Conservation (phyloP, 2,113 vertebrate species). For the Protobothrops mucrosquamatus region DNA sequence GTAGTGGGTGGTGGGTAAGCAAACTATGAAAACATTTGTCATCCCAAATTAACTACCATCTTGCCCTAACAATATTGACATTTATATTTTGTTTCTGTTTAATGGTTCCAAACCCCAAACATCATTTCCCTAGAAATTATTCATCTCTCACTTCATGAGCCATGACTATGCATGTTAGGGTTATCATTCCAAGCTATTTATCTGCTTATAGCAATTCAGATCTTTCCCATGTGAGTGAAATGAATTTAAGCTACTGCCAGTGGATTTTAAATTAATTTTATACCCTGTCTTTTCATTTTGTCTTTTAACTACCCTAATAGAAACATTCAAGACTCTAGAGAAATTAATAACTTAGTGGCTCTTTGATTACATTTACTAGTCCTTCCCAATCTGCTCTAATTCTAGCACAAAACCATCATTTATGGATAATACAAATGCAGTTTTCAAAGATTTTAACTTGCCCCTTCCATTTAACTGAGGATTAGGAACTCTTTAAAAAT, state of each 20-base stretch:
- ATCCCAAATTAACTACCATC: no score
- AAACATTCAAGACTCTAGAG: slow-evolving; percentile 13
- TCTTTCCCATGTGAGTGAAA: not conserved
- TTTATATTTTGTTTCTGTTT: slow-evolving; percentile 6
- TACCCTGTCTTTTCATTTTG: not conserved
- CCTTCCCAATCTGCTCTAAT: not conserved
- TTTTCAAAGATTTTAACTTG: not conserved
- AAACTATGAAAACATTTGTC: no score
- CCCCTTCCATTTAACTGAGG: not conserved
- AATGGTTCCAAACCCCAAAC: not conserved
- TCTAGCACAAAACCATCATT: not conserved
- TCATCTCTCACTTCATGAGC: slow-evolving; percentile 13
- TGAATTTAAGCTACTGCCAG: not conserved
- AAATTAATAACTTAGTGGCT: slow-evolving; percentile 10
- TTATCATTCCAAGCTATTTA: slow-evolving; percentile 17
- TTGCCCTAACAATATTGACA: not conserved
- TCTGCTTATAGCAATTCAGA: not conserved
- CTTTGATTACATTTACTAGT: slow-evolving; percentile 22
- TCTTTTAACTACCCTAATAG: slow-evolving; percentile 13
- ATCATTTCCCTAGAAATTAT: slow-evolving; percentile 9
- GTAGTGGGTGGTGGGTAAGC: no score
- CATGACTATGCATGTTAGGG: slow-evolving; percentile 13
- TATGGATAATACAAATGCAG: not conserved
- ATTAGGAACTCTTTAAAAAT: not conserved
- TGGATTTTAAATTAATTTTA: slow-evolving; percentile 19